Evolutionary conservation across 1,140 invertebrate genomes (phyloP).

Genomic region (Atopsyche davidsoni): DNA sequence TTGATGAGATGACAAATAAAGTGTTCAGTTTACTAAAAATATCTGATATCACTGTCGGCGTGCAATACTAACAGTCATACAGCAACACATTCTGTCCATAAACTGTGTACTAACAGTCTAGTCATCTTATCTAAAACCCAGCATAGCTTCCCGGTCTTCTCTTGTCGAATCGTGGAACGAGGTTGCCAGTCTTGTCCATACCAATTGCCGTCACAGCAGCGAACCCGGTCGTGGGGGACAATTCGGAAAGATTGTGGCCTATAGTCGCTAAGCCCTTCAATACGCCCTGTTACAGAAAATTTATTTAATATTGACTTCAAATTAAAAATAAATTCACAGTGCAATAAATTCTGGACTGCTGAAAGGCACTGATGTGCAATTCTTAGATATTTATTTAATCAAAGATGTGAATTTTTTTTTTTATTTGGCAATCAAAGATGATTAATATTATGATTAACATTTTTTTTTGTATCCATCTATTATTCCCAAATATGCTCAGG

Average conservation of each 20-base stretch:
- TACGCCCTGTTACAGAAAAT: constrained; percentile 31
- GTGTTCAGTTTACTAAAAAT: too few relatives aligned
- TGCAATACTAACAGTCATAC: too few relatives aligned
- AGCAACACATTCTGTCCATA: too few relatives aligned
- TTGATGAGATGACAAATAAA: too few relatives aligned
- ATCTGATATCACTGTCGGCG: too few relatives aligned
- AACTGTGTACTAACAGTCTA: too few relatives aligned
- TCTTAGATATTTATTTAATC: neutral
- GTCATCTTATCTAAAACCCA: constrained; percentile 33
- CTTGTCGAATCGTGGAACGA: constrained; percentile 40
- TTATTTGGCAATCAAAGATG: too few relatives aligned
- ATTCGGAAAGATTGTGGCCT: constrained; percentile 43
- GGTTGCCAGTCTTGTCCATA: constrained; percentile 34
- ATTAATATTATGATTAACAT: too few relatives aligned
- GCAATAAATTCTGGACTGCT: neutral
- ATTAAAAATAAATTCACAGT: constrained; percentile 13
- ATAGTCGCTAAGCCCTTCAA: constrained; percentile 32
- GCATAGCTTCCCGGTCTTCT: constrained; percentile 44
- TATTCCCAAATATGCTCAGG: too few relatives aligned
- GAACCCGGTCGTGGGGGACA: constrained; percentile 43
- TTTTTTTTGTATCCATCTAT: too few relatives aligned
- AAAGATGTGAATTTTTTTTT: too few relatives aligned
- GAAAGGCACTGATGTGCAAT: neutral
- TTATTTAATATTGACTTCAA: constrained; percentile 1
- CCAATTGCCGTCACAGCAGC: constrained; percentile 47